Base-by-base conservation (phyloP, 2,888 invertebrate genomes). In the Melitaea athalia region DNA sequence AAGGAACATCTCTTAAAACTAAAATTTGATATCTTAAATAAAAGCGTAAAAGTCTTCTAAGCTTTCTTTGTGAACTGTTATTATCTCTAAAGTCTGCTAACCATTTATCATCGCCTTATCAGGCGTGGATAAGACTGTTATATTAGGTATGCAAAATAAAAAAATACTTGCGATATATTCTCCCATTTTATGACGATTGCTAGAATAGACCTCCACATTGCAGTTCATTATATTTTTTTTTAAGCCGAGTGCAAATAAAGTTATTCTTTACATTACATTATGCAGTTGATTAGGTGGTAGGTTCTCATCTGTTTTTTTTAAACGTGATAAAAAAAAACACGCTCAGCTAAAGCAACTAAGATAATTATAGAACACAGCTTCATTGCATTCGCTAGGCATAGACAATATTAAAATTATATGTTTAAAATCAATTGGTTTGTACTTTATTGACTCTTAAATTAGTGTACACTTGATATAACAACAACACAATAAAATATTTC, bases 391-490 rank as follows among this genome's bases (percentile, higher is more conserved):
- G 57, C 57, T 42, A 42, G 15, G 57, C 57, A 43, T 24, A 43
- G 17, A 45, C 5, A 63, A 52, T 17, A 15, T 12, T 42, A 53
- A 24, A 53, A 43, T 24, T 15, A 17, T 24, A 42, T n/a, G 3
- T 47, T 62, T 57, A 11, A 43, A 57, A 50, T 50, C 31, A 63
- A 59, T 15, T 15, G 0, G 15, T 66, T 70, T 70, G 66, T 67
- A 70, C 63, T 70, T 57, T 67, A 67, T 63, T 65, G 42, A 57
- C 57, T 15, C 31, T 10, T 38, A 38, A 15, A 57, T 77, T 77
- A 79, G 74, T 64, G 66, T 68, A 75, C 74, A 59, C 24, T 43
- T 64, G 15, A 63, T 63, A 59, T 45, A 68, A 12, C 15, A 61
- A 70, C 60, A 47, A 63, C 53, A 50, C 33, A 63, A 59, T 62